Evolutionary conservation across 2,888 invertebrate genomes (phyloP).

Genomic region (Bedellia somnulentella): DNA sequence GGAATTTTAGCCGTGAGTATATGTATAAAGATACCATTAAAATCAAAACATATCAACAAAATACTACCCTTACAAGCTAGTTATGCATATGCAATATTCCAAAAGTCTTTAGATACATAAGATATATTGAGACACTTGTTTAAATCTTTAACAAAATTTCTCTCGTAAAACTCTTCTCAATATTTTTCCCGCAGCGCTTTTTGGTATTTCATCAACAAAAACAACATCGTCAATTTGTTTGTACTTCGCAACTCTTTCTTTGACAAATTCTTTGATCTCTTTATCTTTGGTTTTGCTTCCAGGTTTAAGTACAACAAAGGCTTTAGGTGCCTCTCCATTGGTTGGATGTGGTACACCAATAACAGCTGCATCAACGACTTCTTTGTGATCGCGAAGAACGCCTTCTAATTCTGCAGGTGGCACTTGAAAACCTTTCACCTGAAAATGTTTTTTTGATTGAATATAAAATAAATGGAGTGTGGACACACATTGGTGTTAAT

Average conservation of each 20-base stretch:
- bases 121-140: too few species aligned
- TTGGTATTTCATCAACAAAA: conserved; percentile 72
- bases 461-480: too few species aligned
- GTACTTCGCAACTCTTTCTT: conserved; percentile 71
- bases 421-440: conserved; percentile 51
- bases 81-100: too few species aligned
- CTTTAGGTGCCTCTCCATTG: conserved; percentile 70
- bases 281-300: conserved; percentile 21
- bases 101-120: too few species aligned
- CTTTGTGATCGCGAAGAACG: conserved; percentile 64
- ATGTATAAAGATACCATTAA: too few species aligned
- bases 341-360: conserved; percentile 66
- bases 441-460: too few species aligned
- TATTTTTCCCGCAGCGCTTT: conserved; percentile 78
- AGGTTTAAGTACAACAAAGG: conserved; percentile 50
- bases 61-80: too few species aligned
- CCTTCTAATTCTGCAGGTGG: conserved; percentile 27
- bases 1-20: too few species aligned
- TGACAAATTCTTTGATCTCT: conserved; percentile 66
- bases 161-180: too few species aligned
- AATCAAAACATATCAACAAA: too few species aligned
- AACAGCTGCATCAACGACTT: conserved; percentile 74
- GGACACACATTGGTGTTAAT: too few species aligned
- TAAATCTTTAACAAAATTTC: too few species aligned
- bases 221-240: conserved; percentile 72